Evolutionary conservation across 2,113 vertebrate species (phyloP).

Genomic region (Amphilophus citrinellus): DNA sequence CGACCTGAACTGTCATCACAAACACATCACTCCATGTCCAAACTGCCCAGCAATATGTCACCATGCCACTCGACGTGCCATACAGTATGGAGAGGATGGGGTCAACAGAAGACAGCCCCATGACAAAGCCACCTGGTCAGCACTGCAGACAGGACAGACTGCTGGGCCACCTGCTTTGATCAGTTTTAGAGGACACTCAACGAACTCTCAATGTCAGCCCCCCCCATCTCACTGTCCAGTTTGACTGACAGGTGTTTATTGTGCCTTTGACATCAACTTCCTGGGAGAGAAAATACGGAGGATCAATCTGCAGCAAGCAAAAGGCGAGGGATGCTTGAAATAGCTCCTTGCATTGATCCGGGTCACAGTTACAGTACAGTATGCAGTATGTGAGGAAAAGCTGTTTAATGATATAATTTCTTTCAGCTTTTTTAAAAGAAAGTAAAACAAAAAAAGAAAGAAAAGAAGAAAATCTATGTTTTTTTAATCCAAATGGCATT

Average conservation of each 20-base stretch:
- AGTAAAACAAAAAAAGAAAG: not conserved
- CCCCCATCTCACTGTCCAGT: constrained; percentile 40
- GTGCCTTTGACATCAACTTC: constrained; percentile 52
- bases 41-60: constrained; percentile 80
- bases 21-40: constrained; percentile 85
- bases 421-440: not conserved
- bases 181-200: constrained; percentile 69
- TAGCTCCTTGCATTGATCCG: constrained; percentile 23
- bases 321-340: constrained; percentile 26
- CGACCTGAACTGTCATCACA: constrained; percentile 87
- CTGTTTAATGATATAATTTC: not conserved
- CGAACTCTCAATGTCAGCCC: constrained; percentile 72
- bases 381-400: not conserved
- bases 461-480: not conserved
- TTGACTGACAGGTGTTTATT: constrained; percentile 74
- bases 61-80: constrained; percentile 76
- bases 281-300: constrained; percentile 22
- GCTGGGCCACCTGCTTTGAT: constrained; percentile 74
- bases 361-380: not conserved
- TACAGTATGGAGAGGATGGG: constrained; percentile 71
- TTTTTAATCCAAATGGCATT: constrained; percentile 37
- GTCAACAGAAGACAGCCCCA: constrained; percentile 72
- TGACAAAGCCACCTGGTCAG: constrained; percentile 81
- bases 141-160: constrained; percentile 69
- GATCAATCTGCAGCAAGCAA: constrained; percentile 38